These are phyloP conservation scores for Mylabris sibirica DNA, from an alignment of 2,888 invertebrate genomes.

Conservation along the genomic window DNA sequence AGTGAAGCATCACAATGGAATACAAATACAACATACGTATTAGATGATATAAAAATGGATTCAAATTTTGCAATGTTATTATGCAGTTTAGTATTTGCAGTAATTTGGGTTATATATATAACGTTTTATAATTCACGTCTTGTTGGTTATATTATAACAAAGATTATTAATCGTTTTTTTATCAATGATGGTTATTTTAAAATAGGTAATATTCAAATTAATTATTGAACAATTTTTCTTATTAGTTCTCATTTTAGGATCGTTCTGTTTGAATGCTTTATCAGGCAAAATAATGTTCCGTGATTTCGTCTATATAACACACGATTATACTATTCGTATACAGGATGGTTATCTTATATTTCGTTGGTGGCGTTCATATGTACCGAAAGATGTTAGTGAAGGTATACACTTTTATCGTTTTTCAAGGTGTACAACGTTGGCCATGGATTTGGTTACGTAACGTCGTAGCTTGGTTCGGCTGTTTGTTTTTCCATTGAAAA, in stretches of 20 bases:
- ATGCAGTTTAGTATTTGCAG: slow-evolving; percentile 81
- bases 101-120: slow-evolving; percentile 92
- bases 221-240: background rate
- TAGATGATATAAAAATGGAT: slow-evolving; percentile 79
- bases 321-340: slow-evolving; percentile 90
- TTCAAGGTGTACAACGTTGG: too few relatives aligned
- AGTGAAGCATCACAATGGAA: slow-evolving; percentile 50
- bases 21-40: slow-evolving; percentile 43
- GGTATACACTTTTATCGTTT: slow-evolving; percentile 64
- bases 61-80: slow-evolving; percentile 79
- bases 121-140: slow-evolving; percentile 94
- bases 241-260: slow-evolving; percentile 78
- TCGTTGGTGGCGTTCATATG: slow-evolving; percentile 96
- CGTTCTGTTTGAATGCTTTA: slow-evolving; percentile 92
- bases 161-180: slow-evolving; percentile 86
- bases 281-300: slow-evolving; percentile 99
- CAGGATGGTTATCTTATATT: slow-evolving; percentile 98
- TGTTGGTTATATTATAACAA: slow-evolving; percentile 88
- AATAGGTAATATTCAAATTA: slow-evolving; percentile 68
- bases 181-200: slow-evolving; percentile 87
- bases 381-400: slow-evolving; percentile 94
- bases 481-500: too few relatives aligned
- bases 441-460: too few relatives aligned
- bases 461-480: too few relatives aligned
- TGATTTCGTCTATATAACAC: slow-evolving; percentile 91